A percentile compares a stretch with the other conserved stretches of the same genome.
Conservation (phyloP, 1,140 invertebrate genomes). For the Mycetomoellerius zeteki region DNA sequence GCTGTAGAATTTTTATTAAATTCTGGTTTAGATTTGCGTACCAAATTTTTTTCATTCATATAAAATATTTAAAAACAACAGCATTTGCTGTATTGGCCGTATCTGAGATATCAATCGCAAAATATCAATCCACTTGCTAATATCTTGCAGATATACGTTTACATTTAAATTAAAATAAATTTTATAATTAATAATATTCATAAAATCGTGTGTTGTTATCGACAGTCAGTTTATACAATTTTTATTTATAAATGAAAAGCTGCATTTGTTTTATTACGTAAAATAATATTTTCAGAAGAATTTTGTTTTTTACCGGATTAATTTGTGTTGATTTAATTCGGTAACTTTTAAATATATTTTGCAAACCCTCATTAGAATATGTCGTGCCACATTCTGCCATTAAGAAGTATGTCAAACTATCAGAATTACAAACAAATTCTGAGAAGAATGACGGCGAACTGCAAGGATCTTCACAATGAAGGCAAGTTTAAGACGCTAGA, state of each 20-base stretch:
- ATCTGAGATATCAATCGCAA: neutral
- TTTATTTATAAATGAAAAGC: neutral
- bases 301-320: neutral
- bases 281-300: neutral
- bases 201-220: neutral
- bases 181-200: neutral
- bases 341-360: neutral
- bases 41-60: constrained; percentile 1
- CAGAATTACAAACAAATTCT: constrained; percentile 29
- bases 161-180: neutral
- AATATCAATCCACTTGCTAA: neutral
- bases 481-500: constrained; percentile 18
- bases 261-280: constrained; percentile 6
- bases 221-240: neutral
- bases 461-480: constrained; percentile 7
- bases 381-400: neutral
- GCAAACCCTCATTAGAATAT: neutral
- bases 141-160: neutral
- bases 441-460: constrained; percentile 13
- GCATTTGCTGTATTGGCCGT: neutral
- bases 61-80: neutral
- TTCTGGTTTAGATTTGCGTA: neutral
- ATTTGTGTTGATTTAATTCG: neutral
- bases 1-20: constrained; percentile 2
- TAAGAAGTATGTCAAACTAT: neutral